phyloP scores from a whole-genome alignment of 53 echinoderm and acorn worm genomes.

The Apostichopus leukothele region DNA sequence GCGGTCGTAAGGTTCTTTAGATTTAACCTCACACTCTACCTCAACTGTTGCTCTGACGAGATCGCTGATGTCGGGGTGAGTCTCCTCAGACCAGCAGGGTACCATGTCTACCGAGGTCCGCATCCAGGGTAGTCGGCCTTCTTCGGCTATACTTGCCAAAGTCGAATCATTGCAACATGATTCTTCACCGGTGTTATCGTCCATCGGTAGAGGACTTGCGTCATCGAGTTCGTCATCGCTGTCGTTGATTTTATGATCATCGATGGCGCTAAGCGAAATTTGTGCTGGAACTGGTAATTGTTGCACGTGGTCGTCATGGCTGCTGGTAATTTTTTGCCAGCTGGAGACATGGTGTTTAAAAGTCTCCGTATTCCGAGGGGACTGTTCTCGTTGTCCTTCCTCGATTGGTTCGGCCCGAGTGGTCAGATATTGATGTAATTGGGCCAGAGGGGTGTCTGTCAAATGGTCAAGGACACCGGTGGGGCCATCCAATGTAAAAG shows the following conservation, averaged over 20 bases:
- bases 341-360: neutral
- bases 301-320: neutral
- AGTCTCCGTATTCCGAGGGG: constrained; percentile 17
- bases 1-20: neutral
- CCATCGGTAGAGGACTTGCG: constrained; percentile 10
- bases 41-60: constrained; percentile 29
- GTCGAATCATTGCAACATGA: no score
- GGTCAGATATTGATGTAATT: neutral
- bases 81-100: constrained; percentile 22
- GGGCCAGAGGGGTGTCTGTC: neutral
- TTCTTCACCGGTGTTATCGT: neutral
- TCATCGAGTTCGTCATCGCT: constrained; percentile 2
- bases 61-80: neutral
- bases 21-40: constrained; percentile 16
- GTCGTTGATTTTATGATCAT: neutral
- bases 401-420: neutral
- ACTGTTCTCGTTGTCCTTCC: neutral
- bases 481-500: neutral
- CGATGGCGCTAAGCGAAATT: constrained; percentile 5
- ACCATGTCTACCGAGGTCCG: neutral
- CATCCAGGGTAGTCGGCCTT: constrained; percentile 35
- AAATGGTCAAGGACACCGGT: neutral
- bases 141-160: constrained; percentile 17
- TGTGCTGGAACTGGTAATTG: constrained; percentile 26
- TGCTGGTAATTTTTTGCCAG: neutral